These are phyloP conservation scores for Morbakka virulenta DNA, from an alignment of 30 jellyfish, hydroid and myxozoan species.

Conservation along the genomic window DNA sequence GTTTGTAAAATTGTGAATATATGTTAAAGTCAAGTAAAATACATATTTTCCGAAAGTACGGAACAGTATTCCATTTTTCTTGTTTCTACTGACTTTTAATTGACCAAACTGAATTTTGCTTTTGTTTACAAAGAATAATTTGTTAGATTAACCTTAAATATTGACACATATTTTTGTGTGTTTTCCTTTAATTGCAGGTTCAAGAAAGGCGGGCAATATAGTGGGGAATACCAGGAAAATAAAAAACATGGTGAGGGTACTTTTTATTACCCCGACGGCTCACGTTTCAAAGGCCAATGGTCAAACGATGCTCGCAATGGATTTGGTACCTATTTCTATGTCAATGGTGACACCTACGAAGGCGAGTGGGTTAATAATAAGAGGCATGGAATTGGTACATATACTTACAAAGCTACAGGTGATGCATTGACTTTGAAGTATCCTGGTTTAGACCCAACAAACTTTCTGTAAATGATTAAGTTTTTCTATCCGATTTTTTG, in stretches of 20 bases:
- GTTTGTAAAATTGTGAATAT: too few species aligned
- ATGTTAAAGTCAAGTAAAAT: too few species aligned
- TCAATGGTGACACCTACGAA: constrained; percentile 56
- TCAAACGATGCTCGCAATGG: constrained; percentile 47
- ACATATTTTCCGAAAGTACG: too few species aligned
- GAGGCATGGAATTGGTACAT: constrained; percentile 53
- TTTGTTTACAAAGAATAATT: too few species aligned
- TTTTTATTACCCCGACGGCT: constrained; percentile 55
- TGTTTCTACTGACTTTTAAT: too few species aligned
- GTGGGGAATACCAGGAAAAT: constrained; percentile 27
- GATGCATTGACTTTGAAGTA: too few species aligned
- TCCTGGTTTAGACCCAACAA: too few species aligned
- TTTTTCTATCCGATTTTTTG: background rate
- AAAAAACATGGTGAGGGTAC: constrained; percentile 56
- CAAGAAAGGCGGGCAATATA: constrained; percentile 51
- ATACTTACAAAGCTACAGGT: constrained; percentile 62
- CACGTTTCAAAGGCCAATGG: constrained; percentile 52
- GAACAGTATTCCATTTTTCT: too few species aligned
- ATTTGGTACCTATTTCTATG: constrained; percentile 35
- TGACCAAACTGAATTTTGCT: too few species aligned
- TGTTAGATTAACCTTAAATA: too few species aligned
- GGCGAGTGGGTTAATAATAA: constrained; percentile 60
- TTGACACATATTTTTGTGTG: too few species aligned
- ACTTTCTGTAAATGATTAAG: too few species aligned
- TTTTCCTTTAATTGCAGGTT: constrained; percentile 7